Evolutionary conservation across 2,113 vertebrate genomes (phyloP).

Genomic region (Paracanthobrama guichenoti): DNA sequence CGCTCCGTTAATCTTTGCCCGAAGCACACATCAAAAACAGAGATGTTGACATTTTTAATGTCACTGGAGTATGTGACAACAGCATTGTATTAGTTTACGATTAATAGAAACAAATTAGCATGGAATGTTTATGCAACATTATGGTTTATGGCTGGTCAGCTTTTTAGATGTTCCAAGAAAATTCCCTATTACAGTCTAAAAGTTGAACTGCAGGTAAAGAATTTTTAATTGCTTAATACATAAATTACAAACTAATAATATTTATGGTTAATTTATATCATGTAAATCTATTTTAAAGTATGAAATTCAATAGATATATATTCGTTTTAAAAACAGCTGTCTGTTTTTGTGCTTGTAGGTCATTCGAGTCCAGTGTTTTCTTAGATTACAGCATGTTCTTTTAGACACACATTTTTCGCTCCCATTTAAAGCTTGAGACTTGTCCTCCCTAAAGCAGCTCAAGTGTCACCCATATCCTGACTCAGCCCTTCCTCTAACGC

Average conservation of each 20-base stretch:
- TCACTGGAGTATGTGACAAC: slow-evolving; percentile 1
- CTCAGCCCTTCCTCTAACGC: slow-evolving; percentile 38
- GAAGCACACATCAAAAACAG: not conserved
- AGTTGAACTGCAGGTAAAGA: not conserved
- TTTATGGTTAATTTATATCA: slow-evolving; percentile 1
- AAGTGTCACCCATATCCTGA: slow-evolving; percentile 22
- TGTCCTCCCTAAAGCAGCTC: slow-evolving; percentile 25
- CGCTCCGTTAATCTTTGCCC: slow-evolving; percentile 30
- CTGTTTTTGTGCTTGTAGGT: not conserved
- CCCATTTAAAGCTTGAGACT: not conserved
- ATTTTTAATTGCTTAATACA: not conserved
- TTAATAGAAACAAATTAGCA: slow-evolving; percentile 50
- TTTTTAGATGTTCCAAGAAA: slow-evolving; percentile 5
- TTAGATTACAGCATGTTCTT: slow-evolving; percentile 20
- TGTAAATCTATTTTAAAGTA: not conserved
- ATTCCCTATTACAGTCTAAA: not conserved
- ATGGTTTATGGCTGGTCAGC: slow-evolving; percentile 51
- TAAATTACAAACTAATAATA: slow-evolving; percentile 9
- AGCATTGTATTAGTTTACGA: slow-evolving; percentile 42
- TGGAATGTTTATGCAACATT: slow-evolving; percentile 61
- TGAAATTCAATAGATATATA: not conserved
- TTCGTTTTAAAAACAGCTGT: not conserved
- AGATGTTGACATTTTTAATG: slow-evolving; percentile 30
- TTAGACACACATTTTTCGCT: not conserved
- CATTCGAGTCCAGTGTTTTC: slow-evolving; percentile 17